A percentile compares a stretch with the other conserved stretches of the same genome.
Evolutionary conservation across 2,797 vertebrate genomes (phyloP).

Genomic region (Phaenicophaeus curvirostris): DNA sequence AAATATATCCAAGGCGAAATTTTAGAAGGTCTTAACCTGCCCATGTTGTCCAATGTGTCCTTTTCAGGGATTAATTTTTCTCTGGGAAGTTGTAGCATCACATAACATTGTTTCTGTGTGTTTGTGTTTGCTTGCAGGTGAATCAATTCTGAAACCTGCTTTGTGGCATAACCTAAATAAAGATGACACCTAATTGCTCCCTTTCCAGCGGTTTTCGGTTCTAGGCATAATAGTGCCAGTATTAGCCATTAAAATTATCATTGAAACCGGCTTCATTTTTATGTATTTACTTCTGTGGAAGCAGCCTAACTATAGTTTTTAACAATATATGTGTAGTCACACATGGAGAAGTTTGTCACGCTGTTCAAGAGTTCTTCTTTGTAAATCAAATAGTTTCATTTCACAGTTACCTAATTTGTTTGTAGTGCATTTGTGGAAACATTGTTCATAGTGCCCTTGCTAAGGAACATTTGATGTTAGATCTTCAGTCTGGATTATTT

Average conservation of each 20-base stretch:
- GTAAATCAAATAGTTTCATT: not conserved
- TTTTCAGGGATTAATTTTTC: not conserved
- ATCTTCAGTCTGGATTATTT: not conserved
- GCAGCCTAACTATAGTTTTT: not conserved
- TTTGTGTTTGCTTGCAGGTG: not conserved
- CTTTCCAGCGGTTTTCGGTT: not conserved
- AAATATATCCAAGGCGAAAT: not conserved
- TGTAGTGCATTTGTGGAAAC: not conserved
- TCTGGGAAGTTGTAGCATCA: not conserved
- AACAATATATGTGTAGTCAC: not conserved
- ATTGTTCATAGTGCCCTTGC: not conserved
- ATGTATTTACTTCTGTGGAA: not conserved
- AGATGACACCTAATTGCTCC: not conserved
- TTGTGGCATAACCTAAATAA: not conserved
- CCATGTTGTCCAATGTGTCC: accelerated
- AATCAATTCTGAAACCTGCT: not conserved
- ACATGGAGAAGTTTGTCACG: not conserved
- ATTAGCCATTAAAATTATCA: not conserved
- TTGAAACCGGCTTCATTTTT: not conserved
- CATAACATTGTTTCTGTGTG: not conserved
- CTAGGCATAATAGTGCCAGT: not conserved
- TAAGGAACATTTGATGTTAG: not conserved
- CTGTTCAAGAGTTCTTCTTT: not conserved
- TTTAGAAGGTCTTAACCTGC: not conserved
- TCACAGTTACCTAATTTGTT: not conserved